Evolutionary conservation across 2,113 vertebrate genomes (phyloP).

Genomic region (Pogona vitticeps): DNA sequence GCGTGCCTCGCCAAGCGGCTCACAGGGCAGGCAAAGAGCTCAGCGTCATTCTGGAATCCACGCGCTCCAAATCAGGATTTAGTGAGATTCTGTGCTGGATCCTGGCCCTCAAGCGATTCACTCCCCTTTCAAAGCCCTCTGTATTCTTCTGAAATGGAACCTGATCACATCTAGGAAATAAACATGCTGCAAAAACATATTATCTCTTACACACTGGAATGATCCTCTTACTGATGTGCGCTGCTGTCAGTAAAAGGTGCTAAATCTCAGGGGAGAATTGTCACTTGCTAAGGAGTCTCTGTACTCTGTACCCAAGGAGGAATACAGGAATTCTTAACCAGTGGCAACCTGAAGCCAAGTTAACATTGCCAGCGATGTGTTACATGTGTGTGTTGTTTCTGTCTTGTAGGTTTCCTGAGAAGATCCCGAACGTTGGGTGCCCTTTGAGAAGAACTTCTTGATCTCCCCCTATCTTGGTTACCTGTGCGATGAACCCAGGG

Average conservation of each 20-base stretch:
- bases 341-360: no score
- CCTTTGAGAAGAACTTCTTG: background rate
- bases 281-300: no score
- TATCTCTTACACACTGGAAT: no score
- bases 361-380: background rate
- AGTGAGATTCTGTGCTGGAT: background rate
- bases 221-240: no score
- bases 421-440: rapidly evolving
- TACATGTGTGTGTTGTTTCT: no score
- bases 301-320: no score
- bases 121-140: background rate
- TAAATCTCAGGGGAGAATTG: no score
- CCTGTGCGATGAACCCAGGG: background rate
- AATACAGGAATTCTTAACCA: no score
- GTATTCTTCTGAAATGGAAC: background rate
- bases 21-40: background rate
- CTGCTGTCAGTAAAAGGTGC: no score
- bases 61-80: background rate
- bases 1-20: background rate
- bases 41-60: background rate
- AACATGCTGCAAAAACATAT: no score
- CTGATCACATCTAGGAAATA: no score
- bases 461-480: rapidly evolving
- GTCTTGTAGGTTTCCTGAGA: background rate
- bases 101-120: background rate